phyloP scores from a whole-genome alignment of 2,888 invertebrate genomes.

The Julus scanicus region DNA sequence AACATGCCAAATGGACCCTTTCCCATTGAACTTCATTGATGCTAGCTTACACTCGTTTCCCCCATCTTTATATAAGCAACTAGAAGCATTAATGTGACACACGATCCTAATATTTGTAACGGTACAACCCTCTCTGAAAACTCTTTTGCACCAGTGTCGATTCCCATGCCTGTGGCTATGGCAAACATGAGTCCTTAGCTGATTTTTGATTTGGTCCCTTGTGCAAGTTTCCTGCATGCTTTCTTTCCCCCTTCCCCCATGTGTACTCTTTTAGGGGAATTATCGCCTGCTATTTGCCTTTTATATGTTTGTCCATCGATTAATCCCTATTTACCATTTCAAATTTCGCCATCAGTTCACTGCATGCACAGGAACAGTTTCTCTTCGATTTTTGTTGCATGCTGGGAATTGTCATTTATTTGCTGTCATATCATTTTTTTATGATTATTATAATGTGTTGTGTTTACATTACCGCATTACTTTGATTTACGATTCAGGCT shows the following conservation, averaged over 20 bases:
- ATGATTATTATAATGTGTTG: constrained; percentile 34
- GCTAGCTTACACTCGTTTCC: not conserved
- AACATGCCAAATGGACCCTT: not conserved
- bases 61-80: not conserved
- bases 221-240: not conserved
- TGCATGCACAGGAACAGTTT: not conserved
- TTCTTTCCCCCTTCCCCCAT: not conserved
- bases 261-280: not conserved
- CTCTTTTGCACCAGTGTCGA: not conserved
- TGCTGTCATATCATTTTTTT: constrained; percentile 40
- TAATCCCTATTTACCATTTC: constrained; percentile 43
- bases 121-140: not conserved
- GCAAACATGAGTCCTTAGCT: not conserved
- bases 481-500: constrained; percentile 24
- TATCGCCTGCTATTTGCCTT: not conserved
- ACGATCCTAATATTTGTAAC: not conserved
- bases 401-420: constrained; percentile 44
- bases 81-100: not conserved
- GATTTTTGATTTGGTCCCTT: not conserved
- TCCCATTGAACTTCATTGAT: too few relatives aligned
- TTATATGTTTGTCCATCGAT: constrained; percentile 38
- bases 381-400: constrained; percentile 28
- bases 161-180: not conserved
- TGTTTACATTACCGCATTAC: constrained; percentile 40
- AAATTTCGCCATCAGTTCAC: not conserved